Conservation (phyloP, 2,888 invertebrate genomes). For the Limenitis camilla region DNA sequence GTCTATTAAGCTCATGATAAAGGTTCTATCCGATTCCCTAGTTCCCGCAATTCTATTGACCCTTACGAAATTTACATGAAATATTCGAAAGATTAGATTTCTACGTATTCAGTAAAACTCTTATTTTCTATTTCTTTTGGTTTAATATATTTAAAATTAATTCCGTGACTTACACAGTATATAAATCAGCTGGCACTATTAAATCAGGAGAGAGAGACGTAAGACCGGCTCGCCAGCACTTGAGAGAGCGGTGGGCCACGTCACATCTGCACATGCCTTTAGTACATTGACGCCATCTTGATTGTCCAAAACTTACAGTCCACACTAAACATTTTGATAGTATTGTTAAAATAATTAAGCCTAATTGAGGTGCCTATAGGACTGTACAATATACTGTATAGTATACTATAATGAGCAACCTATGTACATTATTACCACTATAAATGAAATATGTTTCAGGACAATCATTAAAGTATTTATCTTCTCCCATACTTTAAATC, state of each 20-base stretch:
- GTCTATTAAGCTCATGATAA: no score
- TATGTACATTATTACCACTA: no score
- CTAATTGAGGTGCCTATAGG: no score
- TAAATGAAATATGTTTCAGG: no score
- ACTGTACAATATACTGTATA: no score
- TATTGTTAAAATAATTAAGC: no score
- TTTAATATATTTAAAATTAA: not conserved
- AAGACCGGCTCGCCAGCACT: slow-evolving; percentile 80
- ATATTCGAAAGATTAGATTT: not conserved
- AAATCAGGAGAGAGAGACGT: slow-evolving; percentile 76
- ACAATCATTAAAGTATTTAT: no score
- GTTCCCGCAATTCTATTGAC: not conserved
- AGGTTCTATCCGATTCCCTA: no score
- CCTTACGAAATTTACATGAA: no score
- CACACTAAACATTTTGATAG: slow-evolving; percentile 67
- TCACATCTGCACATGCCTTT: slow-evolving; percentile 78
- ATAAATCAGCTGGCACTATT: slow-evolving; percentile 77
- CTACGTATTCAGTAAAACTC: not conserved
- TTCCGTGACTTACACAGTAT: slow-evolving; percentile 73
- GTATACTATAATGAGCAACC: no score
- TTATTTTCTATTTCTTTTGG: no score
- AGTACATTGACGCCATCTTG: slow-evolving; percentile 77
- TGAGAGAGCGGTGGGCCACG: slow-evolving; percentile 77
- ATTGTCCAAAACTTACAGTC: slow-evolving; percentile 74
- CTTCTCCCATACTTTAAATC: no score